phyloP scores from a whole-genome alignment of 2,888 invertebrate species.

The Strigamia transsilvanica region DNA sequence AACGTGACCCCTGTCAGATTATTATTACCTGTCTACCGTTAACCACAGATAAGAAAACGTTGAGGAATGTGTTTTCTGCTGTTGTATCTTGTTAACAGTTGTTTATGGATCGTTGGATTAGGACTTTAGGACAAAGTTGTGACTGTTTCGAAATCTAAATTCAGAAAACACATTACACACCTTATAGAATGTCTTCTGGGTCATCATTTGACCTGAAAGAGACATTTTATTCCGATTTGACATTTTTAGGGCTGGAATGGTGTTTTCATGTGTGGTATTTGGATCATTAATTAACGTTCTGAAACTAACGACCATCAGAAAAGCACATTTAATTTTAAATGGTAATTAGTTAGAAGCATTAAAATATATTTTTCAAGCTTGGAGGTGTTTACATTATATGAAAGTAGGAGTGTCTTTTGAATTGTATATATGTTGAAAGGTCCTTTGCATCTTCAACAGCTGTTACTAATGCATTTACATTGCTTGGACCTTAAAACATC shows the following conservation, averaged over 20 bases:
- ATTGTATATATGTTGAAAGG: not conserved
- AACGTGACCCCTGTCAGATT: not conserved
- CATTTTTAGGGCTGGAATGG: constrained; percentile 23
- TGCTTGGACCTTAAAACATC: not conserved
- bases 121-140: not conserved
- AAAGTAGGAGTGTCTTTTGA: not conserved
- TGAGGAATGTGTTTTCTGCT: constrained; percentile 12
- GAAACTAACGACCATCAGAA: not conserved
- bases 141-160: constrained; percentile 20
- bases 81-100: constrained; percentile 12
- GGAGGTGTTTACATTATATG: not conserved
- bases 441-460: constrained; percentile 9
- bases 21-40: constrained; percentile 1
- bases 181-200: constrained; percentile 18
- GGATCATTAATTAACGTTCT: not conserved
- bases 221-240: not conserved
- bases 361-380: not conserved
- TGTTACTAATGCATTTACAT: not conserved
- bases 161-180: not conserved
- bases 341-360: no score
- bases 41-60: not conserved
- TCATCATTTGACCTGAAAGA: constrained; percentile 37
- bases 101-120: constrained; percentile 37
- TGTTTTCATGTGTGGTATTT: not conserved
- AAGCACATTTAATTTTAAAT: not conserved